Conservation (phyloP, 2,888 invertebrate genomes). For the Pycnomerus fuliginosus region DNA sequence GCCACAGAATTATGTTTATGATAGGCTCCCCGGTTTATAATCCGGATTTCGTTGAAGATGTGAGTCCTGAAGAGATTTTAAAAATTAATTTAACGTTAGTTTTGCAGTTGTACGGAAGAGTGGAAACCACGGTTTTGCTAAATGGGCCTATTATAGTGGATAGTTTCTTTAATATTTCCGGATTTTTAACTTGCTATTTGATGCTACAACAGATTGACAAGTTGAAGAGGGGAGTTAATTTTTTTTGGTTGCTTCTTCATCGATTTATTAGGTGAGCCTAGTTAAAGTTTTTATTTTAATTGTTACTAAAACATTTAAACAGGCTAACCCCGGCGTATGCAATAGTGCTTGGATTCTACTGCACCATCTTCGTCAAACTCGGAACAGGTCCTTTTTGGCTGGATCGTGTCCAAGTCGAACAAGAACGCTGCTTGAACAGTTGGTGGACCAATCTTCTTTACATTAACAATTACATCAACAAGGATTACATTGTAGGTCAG, state of each 20-base stretch:
- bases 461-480: slow-evolving; percentile 68
- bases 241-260: slow-evolving; percentile 61
- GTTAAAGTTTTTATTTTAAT: too few species aligned
- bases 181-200: slow-evolving; percentile 67
- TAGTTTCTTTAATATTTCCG: slow-evolving; percentile 67
- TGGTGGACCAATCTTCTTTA: slow-evolving; percentile 75
- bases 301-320: slow-evolving; percentile 14
- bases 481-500: slow-evolving; percentile 58
- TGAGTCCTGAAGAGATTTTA: slow-evolving; percentile 23
- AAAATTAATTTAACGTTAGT: too few species aligned
- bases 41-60: slow-evolving; percentile 40
- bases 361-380: slow-evolving; percentile 67
- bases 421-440: slow-evolving; percentile 60
- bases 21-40: slow-evolving; percentile 42
- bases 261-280: slow-evolving; percentile 69
- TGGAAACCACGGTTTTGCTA: slow-evolving; percentile 54
- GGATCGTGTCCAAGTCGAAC: slow-evolving; percentile 54
- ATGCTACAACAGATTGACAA: slow-evolving; percentile 64
- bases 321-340: slow-evolving; percentile 73
- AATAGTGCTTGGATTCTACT: slow-evolving; percentile 69
- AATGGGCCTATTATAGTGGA: slow-evolving; percentile 70
- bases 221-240: slow-evolving; percentile 60
- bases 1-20: slow-evolving; percentile 44
- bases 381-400: slow-evolving; percentile 75
- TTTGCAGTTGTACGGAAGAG: too few species aligned